Conservation (phyloP, 2,113 vertebrate genomes). For the Phalacrocorax carbo region DNA sequence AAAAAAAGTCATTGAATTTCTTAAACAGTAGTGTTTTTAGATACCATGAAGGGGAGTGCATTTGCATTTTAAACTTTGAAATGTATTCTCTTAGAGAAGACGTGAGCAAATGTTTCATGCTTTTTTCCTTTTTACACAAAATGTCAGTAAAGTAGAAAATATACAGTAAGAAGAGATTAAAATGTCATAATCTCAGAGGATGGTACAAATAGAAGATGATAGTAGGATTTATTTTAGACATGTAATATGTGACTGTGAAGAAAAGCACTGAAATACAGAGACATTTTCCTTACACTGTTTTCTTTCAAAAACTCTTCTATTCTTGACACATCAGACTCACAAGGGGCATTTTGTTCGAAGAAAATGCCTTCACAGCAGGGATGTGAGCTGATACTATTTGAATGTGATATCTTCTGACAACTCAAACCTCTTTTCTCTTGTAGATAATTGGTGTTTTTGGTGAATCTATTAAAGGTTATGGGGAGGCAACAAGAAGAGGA, state of each 20-base stretch:
- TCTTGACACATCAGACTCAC: not conserved
- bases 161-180: not conserved
- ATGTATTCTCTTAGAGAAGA: not conserved
- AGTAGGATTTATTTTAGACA: not conserved
- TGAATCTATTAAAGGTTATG: conserved; percentile 90
- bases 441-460: conserved; percentile 90
- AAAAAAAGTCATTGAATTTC: not conserved
- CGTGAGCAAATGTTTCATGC: not conserved
- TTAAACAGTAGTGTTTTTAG: not conserved
- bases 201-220: not conserved
- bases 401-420: not conserved
- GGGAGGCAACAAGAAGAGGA: conserved; percentile 87
- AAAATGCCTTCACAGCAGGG: not conserved
- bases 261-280: not conserved
- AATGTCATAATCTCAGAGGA: not conserved
- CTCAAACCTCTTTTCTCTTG: not conserved
- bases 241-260: not conserved
- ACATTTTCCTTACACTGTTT: not conserved
- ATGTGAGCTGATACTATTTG: not conserved
- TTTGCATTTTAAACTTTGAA: not conserved
- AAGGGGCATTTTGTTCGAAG: not conserved
- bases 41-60: not conserved
- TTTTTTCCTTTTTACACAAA: not conserved
- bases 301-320: not conserved
- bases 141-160: not conserved